Conservation (phyloP, 2,797 vertebrate genomes). For the Sarcoramphus papa region DNA sequence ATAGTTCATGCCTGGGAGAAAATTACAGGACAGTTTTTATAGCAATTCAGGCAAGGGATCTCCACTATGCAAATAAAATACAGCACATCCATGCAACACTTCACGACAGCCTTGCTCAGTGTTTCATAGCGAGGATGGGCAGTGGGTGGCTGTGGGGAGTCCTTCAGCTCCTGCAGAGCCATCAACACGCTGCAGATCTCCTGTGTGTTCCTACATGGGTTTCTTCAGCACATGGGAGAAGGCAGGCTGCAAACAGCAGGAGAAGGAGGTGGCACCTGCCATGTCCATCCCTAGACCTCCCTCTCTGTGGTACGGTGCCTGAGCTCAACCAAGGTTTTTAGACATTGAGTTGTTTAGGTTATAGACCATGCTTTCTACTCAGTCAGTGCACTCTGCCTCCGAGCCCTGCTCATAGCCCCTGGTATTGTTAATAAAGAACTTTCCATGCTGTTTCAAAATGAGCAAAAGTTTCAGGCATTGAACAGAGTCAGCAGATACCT, state of each 20-base stretch:
- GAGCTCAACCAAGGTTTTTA: neutral
- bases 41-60: neutral
- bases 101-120: neutral
- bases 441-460: neutral
- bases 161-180: neutral
- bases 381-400: neutral
- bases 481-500: neutral
- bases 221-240: neutral
- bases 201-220: neutral
- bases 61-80: neutral
- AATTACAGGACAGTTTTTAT: neutral
- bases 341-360: neutral
- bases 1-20: neutral
- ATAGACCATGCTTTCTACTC: fast-evolving
- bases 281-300: neutral
- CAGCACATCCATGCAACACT: neutral
- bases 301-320: neutral
- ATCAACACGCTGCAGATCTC: neutral
- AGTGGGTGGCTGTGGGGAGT: neutral
- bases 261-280: neutral
- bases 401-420: neutral
- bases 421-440: neutral
- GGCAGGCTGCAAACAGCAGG: neutral
- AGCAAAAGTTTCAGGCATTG: neutral
- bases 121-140: neutral